phyloP scores from a whole-genome alignment of 2,888 invertebrate genomes.

The Sarcophaga carnaria region DNA sequence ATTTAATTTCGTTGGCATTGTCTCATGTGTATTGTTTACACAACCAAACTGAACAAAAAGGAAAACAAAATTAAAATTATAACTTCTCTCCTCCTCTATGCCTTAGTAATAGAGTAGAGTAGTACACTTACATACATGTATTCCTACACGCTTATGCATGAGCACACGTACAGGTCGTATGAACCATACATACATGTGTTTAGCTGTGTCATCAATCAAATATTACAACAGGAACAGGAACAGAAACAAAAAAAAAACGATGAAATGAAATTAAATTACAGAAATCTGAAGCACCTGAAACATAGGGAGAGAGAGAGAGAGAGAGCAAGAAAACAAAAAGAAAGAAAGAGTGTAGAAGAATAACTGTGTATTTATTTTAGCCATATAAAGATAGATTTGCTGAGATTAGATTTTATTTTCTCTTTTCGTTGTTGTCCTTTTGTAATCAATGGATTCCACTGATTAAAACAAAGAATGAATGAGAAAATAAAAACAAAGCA shows the following conservation, averaged over 20 bases:
- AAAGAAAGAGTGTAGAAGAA: background rate
- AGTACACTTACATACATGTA: background rate
- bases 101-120: slow-evolving; percentile 11
- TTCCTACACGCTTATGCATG: background rate
- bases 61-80: slow-evolving; percentile 15
- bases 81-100: background rate
- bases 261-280: slow-evolving; percentile 3
- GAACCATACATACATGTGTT: background rate
- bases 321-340: background rate
- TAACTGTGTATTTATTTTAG: slow-evolving; percentile 7
- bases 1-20: slow-evolving; percentile 45
- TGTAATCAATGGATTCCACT: slow-evolving; percentile 33
- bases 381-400: slow-evolving; percentile 28
- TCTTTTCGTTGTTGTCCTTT: slow-evolving; percentile 12
- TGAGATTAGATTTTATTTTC: slow-evolving; percentile 34
- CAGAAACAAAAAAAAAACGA: background rate
- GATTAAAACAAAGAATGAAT: slow-evolving; percentile 10
- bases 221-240: slow-evolving; percentile 34
- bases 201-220: slow-evolving; percentile 64
- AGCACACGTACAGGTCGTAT: background rate
- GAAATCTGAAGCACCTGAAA: slow-evolving; percentile 5
- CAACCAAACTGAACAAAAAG: slow-evolving; percentile 1
- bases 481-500: background rate
- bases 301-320: background rate
- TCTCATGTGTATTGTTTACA: slow-evolving; percentile 58